Conservation (phyloP, 2,113 vertebrate genomes). For the Sphyrna mokarran region DNA sequence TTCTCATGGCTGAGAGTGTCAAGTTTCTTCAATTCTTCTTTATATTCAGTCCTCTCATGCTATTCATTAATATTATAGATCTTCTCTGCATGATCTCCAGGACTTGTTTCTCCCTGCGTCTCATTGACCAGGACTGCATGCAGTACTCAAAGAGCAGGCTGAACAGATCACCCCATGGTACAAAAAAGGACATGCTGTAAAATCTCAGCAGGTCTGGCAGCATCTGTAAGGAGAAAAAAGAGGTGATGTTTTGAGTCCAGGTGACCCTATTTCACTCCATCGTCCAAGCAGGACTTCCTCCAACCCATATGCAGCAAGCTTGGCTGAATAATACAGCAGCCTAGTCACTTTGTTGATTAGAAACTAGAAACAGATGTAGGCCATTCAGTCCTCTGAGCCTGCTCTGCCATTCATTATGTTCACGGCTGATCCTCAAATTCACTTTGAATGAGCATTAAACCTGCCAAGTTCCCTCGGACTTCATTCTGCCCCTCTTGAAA, state of each 20-base stretch:
- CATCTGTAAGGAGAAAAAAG: too few relatives aligned
- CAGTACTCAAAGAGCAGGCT: not conserved
- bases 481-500: not conserved
- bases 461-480: too few relatives aligned
- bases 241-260: too few relatives aligned
- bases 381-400: too few relatives aligned
- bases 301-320: not conserved
- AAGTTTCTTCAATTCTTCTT: not conserved
- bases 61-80: not conserved
- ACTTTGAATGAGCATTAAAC: not conserved
- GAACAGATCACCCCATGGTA: not conserved
- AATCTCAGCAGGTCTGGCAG: too few relatives aligned
- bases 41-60: not conserved
- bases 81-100: not conserved
- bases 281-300: not conserved
- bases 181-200: not conserved
- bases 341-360: not conserved
- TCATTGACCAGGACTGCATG: not conserved
- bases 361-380: too few relatives aligned
- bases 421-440: too few relatives aligned
- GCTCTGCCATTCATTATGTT: too few relatives aligned
- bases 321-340: not conserved
- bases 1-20: not conserved
- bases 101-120: not conserved
- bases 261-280: too few relatives aligned